Evolutionary conservation across 2,113 vertebrate species (phyloP).

Genomic region (Sylvietta virens): DNA sequence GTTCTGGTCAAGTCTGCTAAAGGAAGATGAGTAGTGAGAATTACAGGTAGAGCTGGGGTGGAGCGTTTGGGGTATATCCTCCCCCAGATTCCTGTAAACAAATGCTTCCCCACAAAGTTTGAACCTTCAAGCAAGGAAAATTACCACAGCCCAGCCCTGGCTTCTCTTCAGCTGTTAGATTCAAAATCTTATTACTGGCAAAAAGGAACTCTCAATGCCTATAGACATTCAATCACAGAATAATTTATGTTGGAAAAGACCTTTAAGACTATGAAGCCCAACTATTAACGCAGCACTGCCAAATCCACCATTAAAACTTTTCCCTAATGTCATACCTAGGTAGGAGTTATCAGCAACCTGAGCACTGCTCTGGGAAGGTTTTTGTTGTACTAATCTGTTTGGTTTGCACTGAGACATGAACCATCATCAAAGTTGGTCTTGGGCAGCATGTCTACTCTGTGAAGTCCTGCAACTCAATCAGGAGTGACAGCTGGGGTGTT

Average conservation of each 20-base stretch:
- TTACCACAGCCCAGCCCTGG: not conserved
- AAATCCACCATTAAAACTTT: not conserved
- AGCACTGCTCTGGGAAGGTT: not conserved
- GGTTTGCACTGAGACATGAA: not conserved
- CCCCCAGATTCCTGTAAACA: not conserved
- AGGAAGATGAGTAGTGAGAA: not conserved
- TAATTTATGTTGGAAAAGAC: not conserved
- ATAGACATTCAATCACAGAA: not conserved
- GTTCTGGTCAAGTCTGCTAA: not conserved
- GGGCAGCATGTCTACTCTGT: not conserved
- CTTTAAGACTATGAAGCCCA: not conserved
- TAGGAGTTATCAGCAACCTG: not conserved
- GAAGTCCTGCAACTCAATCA: not conserved
- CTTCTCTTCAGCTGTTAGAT: not conserved
- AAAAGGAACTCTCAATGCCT: not conserved
- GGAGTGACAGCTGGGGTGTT: not conserved
- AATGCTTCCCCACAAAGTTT: not conserved
- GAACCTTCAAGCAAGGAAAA: not conserved
- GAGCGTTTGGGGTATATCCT: not conserved
- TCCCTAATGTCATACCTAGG: not conserved
- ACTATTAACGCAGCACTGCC: not conserved
- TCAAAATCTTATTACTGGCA: not conserved
- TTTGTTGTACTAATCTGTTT: not conserved
- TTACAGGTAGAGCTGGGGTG: not conserved
- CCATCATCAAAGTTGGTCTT: not conserved